Percentiles rank a stretch among this genome's conserved stretches.
Evolutionary conservation across 2,888 invertebrate species (phyloP).

Genomic region (Agonopterix alstromeriana): DNA sequence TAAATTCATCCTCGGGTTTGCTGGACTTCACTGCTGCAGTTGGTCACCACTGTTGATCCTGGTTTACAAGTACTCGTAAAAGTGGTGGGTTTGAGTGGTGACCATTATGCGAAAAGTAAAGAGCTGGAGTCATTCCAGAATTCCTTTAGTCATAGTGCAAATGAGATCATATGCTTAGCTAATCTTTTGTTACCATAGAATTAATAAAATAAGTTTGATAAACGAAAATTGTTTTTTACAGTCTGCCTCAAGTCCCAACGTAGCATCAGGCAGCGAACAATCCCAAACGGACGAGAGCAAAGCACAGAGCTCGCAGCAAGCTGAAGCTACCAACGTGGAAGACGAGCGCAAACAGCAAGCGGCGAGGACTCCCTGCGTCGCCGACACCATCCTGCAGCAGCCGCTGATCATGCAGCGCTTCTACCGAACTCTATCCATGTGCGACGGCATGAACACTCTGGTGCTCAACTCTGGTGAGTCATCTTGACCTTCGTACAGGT

Average conservation of each 20-base stretch:
- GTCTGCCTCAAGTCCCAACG: constrained; percentile 27
- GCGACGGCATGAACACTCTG: constrained; percentile 60
- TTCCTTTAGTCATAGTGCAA: no score
- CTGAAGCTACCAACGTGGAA: constrained; percentile 54
- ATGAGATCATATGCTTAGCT: no score
- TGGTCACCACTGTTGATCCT: no score
- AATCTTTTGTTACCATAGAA: no score
- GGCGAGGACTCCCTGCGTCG: constrained; percentile 80
- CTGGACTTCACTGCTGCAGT: no score
- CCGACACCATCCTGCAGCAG: constrained; percentile 87
- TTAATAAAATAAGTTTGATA: no score
- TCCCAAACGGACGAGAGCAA: constrained; percentile 92
- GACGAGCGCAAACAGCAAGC: constrained; percentile 66
- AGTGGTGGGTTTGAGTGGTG: no score
- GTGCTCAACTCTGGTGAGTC: constrained; percentile 40
- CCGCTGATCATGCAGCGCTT: constrained; percentile 89
- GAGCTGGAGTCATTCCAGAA: no score
- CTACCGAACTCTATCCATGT: constrained; percentile 87
- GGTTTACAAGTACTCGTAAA: no score
- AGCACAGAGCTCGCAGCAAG: constrained; percentile 58
- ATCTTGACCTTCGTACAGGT: no score
- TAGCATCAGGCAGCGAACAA: constrained; percentile 28
- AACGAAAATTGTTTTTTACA: constrained; percentile 7
- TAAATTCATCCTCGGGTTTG: no score
- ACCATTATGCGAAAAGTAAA: no score